Evolutionary conservation across 1,140 invertebrate genomes (phyloP), one percentile per base, ranked within the genome.

Genomic region (Asobara japonica): DNA sequence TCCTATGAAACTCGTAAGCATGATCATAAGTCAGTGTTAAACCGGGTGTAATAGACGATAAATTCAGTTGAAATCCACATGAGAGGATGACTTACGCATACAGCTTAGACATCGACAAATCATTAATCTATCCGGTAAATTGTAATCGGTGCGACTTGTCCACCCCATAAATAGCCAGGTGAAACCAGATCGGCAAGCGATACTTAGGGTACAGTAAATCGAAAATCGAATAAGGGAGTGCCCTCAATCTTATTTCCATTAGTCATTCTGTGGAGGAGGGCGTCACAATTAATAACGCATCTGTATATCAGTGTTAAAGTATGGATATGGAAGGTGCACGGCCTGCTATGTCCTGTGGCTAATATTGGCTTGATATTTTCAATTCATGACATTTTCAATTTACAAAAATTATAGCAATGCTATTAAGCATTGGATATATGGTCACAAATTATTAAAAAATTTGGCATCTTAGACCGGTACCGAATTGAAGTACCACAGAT

Each of bases 191-290:
- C 7, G 20, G 11, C 6, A 16, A 30, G 31, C 31, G 51, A 7
- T 36, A 33, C 27, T 27, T 30, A n/a, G 18, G 25, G 0, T 18
- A 25, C 6, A 36, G 61, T 30, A 45, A n/a, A 45, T 45, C 16
- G 31, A 6, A 36, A 36, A 61, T 22, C 48, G 48, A 60, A 25
- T 10, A 20, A 25, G 67, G 30, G 29, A 36, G 31, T 5, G 31
- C 51, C 38, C 45, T 61, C 67, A 69, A 61, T 69, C 67, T 61
- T 69, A 61, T 69, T 56, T 69, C 51, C 67, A 69, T 69, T 69
- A 69, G 67, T 31, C 18, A 56, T 31, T n/a, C 25, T 36, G 13
- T 16, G 16, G 13, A 60, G 38, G 10, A 60, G 2, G 22, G 20
- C 30, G 10, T 22, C 30, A 38, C 27, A 11, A 60, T 71, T 71